Evolutionary conservation across 92 coral and sea anemone species (phyloP), one percentile per base, ranked within the genome.

Genomic region (Phenganax marumi): DNA sequence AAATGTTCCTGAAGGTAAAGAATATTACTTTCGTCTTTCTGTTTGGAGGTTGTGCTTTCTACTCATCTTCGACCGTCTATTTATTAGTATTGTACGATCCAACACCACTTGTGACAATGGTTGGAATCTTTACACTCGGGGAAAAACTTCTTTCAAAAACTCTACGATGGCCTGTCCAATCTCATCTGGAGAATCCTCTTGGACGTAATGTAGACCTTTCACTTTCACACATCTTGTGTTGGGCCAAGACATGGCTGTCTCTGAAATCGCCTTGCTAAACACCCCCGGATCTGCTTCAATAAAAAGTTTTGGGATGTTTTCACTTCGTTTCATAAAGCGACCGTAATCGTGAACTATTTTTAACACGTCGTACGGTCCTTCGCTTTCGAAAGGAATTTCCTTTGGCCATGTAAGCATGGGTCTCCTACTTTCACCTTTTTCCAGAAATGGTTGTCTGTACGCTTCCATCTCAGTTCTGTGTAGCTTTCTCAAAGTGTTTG

Each of bases 271-370:
- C 16, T 68, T 68, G 57, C 70, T 75, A 8, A 84, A 78, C 11
- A 84, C 53, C 43, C 87, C 87, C 0, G 87, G 87, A 19, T 75
- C 87, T 3, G 87, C 87, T 26, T 84, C 73, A 55, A 84, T 75
- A 57, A 84, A 73, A 12, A 84, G 39, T 65, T 84, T 84, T 9
- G 87, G 87, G 21, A 84, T 48, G 77, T 56, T 72, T 0, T 13
- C 51, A 13, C 73, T 78, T 62, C 63, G 83, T 21, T 56, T 56
- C 73, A 84, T 63, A 49, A 76, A 84, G 1, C 73, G 56, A 17
- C 75, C 87, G 55, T 84, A 84, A 21, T 68, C 82, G 7, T 63
- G 52, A 10, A 75, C 87, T 54, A 73, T 73, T 73, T 56, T 66
- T 39, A 52, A 12, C 6, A 84, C 82, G 50, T 84, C 87, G 22